These are phyloP conservation scores for Nyctibius grandis DNA, from an alignment of 2,797 vertebrate genomes.

Conservation along the genomic window DNA sequence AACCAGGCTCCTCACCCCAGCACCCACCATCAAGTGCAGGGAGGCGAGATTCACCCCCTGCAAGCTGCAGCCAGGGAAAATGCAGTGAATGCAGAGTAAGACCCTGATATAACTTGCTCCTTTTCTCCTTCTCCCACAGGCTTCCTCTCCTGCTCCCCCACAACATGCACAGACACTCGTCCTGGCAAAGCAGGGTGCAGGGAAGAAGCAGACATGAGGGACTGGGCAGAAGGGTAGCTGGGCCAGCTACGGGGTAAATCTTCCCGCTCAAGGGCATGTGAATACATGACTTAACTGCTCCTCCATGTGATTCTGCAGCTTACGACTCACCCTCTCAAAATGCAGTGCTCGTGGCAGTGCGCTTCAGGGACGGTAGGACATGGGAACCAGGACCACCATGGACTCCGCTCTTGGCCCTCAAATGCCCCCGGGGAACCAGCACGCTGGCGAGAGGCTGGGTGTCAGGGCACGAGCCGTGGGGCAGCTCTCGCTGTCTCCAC, in stretches of 20 bases:
- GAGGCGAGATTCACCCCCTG: not conserved
- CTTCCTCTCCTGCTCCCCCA: not conserved
- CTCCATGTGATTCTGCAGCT: not conserved
- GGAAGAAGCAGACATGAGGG: not conserved
- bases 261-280: not conserved
- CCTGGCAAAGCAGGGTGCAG: not conserved
- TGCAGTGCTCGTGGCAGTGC: not conserved
- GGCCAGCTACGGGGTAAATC: not conserved
- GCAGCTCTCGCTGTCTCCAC: not conserved
- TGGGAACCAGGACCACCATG: fast-evolving
- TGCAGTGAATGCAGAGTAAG: not conserved
- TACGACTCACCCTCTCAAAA: not conserved
- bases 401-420: not conserved
- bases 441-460: fast-evolving
- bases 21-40: not conserved
- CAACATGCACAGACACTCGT: not conserved
- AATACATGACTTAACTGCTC: not conserved
- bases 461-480: fast-evolving
- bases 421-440: not conserved
- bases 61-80: not conserved
- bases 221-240: not conserved
- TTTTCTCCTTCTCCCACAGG: not conserved
- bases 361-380: fast-evolving
- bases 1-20: not conserved
- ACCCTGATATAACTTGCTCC: not conserved